Evolutionary conservation across 2,888 invertebrate species (phyloP).

Genomic region (Trypoxylon attenuatum): DNA sequence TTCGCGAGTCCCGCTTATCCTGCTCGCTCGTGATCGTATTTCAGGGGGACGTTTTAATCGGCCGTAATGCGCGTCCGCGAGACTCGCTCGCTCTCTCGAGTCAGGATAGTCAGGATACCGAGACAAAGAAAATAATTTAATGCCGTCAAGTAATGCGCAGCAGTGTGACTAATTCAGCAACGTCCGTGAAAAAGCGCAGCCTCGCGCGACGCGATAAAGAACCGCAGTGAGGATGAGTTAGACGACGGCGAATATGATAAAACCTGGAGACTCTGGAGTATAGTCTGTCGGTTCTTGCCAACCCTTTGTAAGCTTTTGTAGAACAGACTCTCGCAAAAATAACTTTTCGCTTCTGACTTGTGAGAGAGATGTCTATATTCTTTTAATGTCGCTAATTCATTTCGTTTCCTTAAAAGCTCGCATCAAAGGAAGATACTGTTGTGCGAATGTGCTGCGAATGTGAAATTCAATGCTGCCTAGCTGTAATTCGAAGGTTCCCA

Average conservation of each 20-base stretch:
- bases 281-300: neutral
- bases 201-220: constrained; percentile 27
- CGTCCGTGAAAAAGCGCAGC: constrained; percentile 15
- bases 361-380: too few relatives aligned
- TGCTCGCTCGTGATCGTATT: neutral
- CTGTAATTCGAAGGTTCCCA: too few relatives aligned
- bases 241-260: constrained; percentile 20
- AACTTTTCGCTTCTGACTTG: too few relatives aligned
- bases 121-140: constrained; percentile 35
- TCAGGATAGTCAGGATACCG: constrained; percentile 3
- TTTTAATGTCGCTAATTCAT: too few relatives aligned
- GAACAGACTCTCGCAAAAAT: too few relatives aligned
- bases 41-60: constrained; percentile 9
- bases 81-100: neutral
- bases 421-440: too few relatives aligned
- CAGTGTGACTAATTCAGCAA: constrained; percentile 25
- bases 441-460: too few relatives aligned
- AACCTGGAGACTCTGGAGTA: constrained; percentile 20
- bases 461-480: too few relatives aligned
- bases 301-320: neutral
- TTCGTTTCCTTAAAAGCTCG: too few relatives aligned
- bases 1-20: neutral
- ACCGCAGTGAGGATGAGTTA: constrained; percentile 13
- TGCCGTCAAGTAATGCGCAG: constrained; percentile 10
- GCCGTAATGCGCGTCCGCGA: constrained; percentile 4